A percentile compares a stretch with the other conserved stretches of the same genome.
phyloP scores from a whole-genome alignment of 2,113 vertebrate genomes.

The Mohoua ochrocephala region DNA sequence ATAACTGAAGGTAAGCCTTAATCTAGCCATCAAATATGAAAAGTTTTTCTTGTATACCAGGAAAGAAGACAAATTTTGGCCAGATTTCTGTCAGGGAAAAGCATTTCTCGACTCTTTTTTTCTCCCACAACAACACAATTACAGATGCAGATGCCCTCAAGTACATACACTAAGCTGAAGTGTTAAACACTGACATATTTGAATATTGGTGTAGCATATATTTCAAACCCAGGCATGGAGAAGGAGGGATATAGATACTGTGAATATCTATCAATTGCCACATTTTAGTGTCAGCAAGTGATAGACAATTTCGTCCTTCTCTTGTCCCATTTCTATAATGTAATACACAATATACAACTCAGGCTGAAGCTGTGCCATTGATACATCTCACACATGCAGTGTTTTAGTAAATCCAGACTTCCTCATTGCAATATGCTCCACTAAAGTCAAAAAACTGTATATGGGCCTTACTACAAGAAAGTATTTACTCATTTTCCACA shows the following conservation, averaged over 20 bases:
- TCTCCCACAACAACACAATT: background rate
- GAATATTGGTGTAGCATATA: background rate
- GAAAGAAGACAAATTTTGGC: background rate
- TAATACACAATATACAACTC: background rate
- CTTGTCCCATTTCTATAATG: background rate
- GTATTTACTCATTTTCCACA: background rate
- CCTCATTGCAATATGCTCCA: background rate
- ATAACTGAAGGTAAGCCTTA: background rate
- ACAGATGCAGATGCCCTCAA: background rate
- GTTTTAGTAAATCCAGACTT: background rate
- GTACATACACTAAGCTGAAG: background rate
- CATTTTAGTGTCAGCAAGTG: background rate
- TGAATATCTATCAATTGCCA: background rate
- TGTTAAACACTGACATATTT: background rate
- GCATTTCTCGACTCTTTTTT: background rate
- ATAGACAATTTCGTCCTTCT: background rate
- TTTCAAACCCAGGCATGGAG: background rate
- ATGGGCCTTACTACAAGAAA: background rate
- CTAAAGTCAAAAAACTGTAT: background rate
- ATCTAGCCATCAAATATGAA: background rate
- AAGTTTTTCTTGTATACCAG: background rate
- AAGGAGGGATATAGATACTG: background rate
- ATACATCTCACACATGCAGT: background rate
- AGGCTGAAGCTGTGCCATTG: background rate
- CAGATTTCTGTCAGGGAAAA: background rate